Conservation (phyloP, 2,888 invertebrate species). For the Agonopterix heracliana region DNA sequence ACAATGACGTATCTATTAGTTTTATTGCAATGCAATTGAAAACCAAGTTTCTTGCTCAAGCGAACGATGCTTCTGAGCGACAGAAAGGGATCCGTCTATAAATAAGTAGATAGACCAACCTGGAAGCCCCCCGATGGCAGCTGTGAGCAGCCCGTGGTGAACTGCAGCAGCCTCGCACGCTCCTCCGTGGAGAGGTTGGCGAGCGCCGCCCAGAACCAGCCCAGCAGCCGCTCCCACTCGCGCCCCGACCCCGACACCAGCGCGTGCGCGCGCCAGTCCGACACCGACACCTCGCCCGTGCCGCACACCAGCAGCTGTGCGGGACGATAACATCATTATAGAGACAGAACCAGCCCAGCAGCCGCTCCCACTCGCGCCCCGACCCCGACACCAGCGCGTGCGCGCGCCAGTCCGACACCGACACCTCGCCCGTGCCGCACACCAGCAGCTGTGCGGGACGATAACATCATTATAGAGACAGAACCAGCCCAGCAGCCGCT, state of each 20-base stretch:
- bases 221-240: conserved; percentile 87
- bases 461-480: conserved; percentile 47
- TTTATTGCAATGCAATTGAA: too few relatives aligned
- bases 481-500: conserved; percentile 88
- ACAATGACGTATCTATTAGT: too few relatives aligned
- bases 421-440: conserved; percentile 95
- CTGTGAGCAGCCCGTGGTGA: conserved; percentile 95
- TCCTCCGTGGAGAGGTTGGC: conserved; percentile 92
- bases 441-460: conserved; percentile 81
- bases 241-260: conserved; percentile 85
- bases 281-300: conserved; percentile 92
- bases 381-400: conserved; percentile 91
- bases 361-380: conserved; percentile 83
- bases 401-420: conserved; percentile 90
- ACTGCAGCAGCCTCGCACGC: conserved; percentile 94
- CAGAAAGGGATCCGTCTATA: too few relatives aligned
- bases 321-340: background rate
- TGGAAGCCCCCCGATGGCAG: conserved; percentile 78
- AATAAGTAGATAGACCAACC: background rate
- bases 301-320: conserved; percentile 92
- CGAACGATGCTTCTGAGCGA: too few relatives aligned
- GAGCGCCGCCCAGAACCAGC: conserved; percentile 89
- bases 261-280: conserved; percentile 93
- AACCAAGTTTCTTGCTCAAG: too few relatives aligned
- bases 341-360: conserved; percentile 90